A percentile compares a stretch with the other conserved stretches of the same genome.
phyloP scores from a whole-genome alignment of 2,888 invertebrate genomes.

The Subacronicta megacephala region DNA sequence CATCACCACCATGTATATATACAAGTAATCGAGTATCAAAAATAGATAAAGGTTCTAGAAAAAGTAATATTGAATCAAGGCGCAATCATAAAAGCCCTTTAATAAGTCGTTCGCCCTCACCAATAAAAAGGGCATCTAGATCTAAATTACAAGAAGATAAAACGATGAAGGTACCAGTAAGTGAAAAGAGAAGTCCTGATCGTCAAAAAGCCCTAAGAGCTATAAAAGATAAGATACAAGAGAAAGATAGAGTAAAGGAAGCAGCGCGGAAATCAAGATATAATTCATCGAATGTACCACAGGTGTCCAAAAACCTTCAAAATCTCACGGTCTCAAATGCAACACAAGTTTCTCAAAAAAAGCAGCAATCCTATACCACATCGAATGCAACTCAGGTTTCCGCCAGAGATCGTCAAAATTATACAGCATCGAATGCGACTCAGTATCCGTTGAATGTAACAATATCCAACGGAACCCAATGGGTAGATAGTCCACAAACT shows the following conservation, averaged over 20 bases:
- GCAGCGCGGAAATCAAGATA: conserved; percentile 14
- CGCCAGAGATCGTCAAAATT: conserved; percentile 1
- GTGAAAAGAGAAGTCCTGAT: conserved; percentile 34
- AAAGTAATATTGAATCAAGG: conserved; percentile 9
- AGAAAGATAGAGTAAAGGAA: conserved; percentile 39
- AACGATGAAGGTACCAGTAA: conserved; percentile 13
- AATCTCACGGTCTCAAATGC: conserved; percentile 26
- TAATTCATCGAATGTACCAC: conserved; percentile 8
- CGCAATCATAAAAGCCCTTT: conserved; percentile 12
- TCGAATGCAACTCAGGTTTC: conserved; percentile 25
- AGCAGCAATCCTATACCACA: conserved; percentile 4
- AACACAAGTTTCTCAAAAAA: conserved; percentile 29
- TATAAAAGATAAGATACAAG: conserved; percentile 41
- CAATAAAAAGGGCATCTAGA: conserved; percentile 31
- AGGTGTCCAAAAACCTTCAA: conserved; percentile 23
- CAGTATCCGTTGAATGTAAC: conserved; percentile 9
- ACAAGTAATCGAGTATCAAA: conserved; percentile 14
- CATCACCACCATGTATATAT: conserved; percentile 6
- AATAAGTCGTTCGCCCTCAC: conserved; percentile 43
- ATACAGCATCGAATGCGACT: conserved; percentile 11
- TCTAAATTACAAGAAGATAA: conserved; percentile 34
- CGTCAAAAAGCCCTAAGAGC: conserved; percentile 30
- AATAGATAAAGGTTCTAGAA: conserved; percentile 20
- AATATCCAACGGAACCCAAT: conserved; percentile 8
- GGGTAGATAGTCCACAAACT: not conserved